Evolutionary conservation across 2,797 vertebrate species (phyloP).

Genomic region (Channa striata): DNA sequence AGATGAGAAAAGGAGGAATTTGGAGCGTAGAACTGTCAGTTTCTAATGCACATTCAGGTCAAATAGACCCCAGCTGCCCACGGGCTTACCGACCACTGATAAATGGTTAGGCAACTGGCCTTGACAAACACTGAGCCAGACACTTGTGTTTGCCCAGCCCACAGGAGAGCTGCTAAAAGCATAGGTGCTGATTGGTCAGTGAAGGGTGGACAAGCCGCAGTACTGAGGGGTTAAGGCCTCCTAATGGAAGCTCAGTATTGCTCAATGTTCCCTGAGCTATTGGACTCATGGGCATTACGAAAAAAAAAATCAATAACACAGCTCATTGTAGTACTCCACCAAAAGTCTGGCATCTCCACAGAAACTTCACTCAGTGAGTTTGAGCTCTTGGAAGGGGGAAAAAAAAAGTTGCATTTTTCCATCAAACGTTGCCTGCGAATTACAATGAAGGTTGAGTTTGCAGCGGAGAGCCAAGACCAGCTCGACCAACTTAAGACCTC

Average conservation of each 20-base stretch:
- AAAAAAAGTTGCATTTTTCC: slow-evolving; percentile 27
- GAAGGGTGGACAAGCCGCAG: slow-evolving; percentile 72
- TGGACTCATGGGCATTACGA: slow-evolving; percentile 59
- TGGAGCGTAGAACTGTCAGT: slow-evolving; percentile 40
- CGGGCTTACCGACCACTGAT: slow-evolving; percentile 82
- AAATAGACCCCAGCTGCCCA: slow-evolving; percentile 80
- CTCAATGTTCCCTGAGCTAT: slow-evolving; percentile 78
- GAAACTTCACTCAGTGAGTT: slow-evolving; percentile 34
- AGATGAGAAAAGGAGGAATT: slow-evolving; percentile 10
- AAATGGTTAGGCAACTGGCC: slow-evolving; percentile 86
- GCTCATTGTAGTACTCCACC: slow-evolving; percentile 30
- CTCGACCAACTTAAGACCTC: slow-evolving; percentile 70
- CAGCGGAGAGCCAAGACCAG: slow-evolving; percentile 56
- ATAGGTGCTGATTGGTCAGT: slow-evolving; percentile 84
- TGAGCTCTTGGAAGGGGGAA: slow-evolving; percentile 5
- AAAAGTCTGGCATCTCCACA: slow-evolving; percentile 42
- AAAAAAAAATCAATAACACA: slow-evolving; percentile 58
- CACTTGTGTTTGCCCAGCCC: slow-evolving; percentile 83
- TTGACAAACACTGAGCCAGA: slow-evolving; percentile 85
- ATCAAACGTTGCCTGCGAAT: slow-evolving; percentile 33
- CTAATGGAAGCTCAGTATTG: slow-evolving; percentile 79
- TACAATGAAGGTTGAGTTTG: slow-evolving; percentile 37
- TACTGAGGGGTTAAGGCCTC: slow-evolving; percentile 60
- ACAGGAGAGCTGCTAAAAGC: slow-evolving; percentile 85
- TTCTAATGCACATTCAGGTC: slow-evolving; percentile 62